phyloP scores from a whole-genome alignment of 37 sponge, comb jelly and placozoan genomes.

The Ephydatia muelleri region DNA sequence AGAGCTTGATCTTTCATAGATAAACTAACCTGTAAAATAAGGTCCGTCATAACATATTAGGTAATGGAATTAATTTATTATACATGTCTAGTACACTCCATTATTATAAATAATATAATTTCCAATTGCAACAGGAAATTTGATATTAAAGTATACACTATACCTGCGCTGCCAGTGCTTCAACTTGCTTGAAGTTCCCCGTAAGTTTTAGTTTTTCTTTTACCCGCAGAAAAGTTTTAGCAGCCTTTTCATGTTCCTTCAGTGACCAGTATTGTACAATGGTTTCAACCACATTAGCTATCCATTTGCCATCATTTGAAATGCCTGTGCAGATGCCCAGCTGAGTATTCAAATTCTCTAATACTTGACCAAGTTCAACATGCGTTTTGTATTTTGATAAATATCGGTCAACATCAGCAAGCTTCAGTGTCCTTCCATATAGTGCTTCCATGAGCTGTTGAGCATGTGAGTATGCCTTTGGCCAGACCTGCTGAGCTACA shows the following conservation, averaged over 20 bases:
- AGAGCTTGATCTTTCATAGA: slow-evolving; percentile 53
- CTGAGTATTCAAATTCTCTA: background rate
- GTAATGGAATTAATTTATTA: no score
- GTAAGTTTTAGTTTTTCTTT: background rate
- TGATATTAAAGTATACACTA: background rate
- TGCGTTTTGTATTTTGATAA: background rate
- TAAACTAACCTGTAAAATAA: slow-evolving; percentile 11
- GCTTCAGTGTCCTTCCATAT: background rate
- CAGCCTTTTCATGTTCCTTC: slow-evolving; percentile 1
- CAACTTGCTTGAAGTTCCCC: slow-evolving; percentile 21
- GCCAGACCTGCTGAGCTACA: slow-evolving; percentile 2
- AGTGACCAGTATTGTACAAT: slow-evolving; percentile 4
- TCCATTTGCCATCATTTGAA: slow-evolving; percentile 5
- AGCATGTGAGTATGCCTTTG: background rate
- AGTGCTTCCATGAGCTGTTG: background rate
- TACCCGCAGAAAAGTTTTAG: slow-evolving; percentile 11
- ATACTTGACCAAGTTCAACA: background rate
- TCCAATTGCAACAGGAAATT: background rate
- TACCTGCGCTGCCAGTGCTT: slow-evolving; percentile 12
- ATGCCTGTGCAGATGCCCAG: background rate
- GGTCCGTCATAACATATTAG: background rate
- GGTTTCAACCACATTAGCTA: background rate
- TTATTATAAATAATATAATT: background rate
- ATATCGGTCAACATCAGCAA: slow-evolving; percentile 6
- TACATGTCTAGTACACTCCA: no score